Conservation (phyloP, 2,797 vertebrate species). For the Brotogeris chrysoptera region DNA sequence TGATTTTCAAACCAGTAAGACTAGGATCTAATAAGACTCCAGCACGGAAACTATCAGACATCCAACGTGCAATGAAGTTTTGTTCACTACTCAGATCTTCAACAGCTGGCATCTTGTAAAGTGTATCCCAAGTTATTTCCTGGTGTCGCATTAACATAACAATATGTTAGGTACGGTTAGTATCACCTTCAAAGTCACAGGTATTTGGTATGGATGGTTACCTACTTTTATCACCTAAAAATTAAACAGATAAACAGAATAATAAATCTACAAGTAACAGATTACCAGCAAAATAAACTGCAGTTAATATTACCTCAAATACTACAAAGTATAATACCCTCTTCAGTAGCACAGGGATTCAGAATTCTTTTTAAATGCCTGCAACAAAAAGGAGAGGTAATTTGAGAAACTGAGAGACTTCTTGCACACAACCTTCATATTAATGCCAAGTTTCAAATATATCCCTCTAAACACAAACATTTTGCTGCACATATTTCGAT, state of each 20-base stretch:
- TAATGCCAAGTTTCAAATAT: neutral
- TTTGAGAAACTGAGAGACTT: neutral
- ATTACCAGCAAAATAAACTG: neutral
- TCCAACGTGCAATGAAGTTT: conserved; percentile 83
- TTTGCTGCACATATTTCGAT: neutral
- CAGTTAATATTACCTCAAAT: neutral
- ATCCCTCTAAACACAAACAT: neutral
- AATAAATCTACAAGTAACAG: neutral
- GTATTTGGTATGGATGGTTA: neutral
- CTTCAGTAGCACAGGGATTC: neutral
- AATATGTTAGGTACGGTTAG: fast-evolving
- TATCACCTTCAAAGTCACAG: neutral
- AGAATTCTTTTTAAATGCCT: neutral
- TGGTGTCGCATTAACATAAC: neutral
- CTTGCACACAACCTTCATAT: fast-evolving
- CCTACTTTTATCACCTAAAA: conserved; percentile 18
- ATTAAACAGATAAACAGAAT: neutral
- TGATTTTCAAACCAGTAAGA: conserved; percentile 71
- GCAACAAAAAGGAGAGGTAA: neutral
- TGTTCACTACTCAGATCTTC: conserved; percentile 75
- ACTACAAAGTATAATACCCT: neutral
- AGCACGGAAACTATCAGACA: conserved; percentile 81
- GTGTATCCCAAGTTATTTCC: neutral
- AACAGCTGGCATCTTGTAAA: conserved; percentile 82
- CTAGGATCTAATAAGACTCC: conserved; percentile 84